Base-by-base conservation (phyloP, 2,797 vertebrate species). In the Sebastes variabilis region DNA sequence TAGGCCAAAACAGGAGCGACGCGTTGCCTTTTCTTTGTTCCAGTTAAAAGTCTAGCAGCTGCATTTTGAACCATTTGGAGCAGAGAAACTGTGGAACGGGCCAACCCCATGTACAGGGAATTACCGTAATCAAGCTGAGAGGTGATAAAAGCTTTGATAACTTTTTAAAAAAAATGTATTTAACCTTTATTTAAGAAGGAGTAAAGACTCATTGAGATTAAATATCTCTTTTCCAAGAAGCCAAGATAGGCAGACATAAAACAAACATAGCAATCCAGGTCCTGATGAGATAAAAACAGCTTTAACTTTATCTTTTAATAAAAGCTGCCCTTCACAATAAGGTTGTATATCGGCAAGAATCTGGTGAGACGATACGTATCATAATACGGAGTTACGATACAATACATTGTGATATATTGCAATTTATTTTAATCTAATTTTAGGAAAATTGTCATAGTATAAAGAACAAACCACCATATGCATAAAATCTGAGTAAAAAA, bases 361-460 rank as follows among this genome's bases (percentile, higher is more conserved):
- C 42, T 46, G 38, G 38, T 0, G 38, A 46, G 0, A 46, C 14
- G 14, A 46, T 46, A 46, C 38, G 38, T 7, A 46, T 46, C 12
- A 46, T 46, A 0, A 46, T 46, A 46, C 42, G 42, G 38, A 0
- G 42, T 46, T 46, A 46, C 0, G 4, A 46, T 46, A 18, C 42
- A 46, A 46, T 46, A 46, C 0, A 46, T 46, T 18, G 16, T 46
- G 16, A 46, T 46, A 46, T 46, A 46, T 46, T 0, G 42, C 3
- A 0, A 46, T 0, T 42, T 18, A 0, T 16, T 46, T 46, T 7
- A 7, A 8, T 46, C 16, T 46, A 46, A 46, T 46, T 18, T 46
- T 18, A 46, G 42, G 16, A 46, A 46, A 1, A 0, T 18, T 46
- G 3, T 46, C 42, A 46, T 18, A 46, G 42, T 46, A 46, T 18